These are phyloP conservation scores for Drosophila anomelani DNA, from an alignment of 2,888 invertebrate genomes.

Conservation along the genomic window DNA sequence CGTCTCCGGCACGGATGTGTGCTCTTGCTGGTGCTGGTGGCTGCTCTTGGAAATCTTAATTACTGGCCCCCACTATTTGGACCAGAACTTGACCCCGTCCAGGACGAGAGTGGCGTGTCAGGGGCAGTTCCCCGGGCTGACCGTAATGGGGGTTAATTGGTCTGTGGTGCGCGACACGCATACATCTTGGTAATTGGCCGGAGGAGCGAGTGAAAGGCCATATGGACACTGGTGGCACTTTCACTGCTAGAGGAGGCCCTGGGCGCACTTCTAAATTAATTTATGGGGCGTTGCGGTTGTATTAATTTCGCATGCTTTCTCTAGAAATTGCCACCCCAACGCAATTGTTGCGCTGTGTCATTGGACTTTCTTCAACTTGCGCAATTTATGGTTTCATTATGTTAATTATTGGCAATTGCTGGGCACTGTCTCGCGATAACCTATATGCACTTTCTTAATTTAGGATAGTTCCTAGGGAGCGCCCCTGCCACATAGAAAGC, in stretches of 20 bases:
- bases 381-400: constrained; percentile 77
- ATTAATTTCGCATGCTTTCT: constrained; percentile 54
- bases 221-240: constrained; percentile 54
- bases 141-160: constrained; percentile 82
- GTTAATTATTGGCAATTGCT: constrained; percentile 81
- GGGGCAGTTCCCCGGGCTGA: constrained; percentile 42
- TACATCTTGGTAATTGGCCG: constrained; percentile 83
- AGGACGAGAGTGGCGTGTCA: constrained; percentile 57
- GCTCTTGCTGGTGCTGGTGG: constrained; percentile 13
- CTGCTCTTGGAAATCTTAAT: constrained; percentile 72
- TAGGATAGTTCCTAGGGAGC: constrained; percentile 25
- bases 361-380: constrained; percentile 74
- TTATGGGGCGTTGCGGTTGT: constrained; percentile 73
- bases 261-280: constrained; percentile 75
- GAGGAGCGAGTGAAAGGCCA: constrained; percentile 71
- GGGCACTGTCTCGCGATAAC: constrained; percentile 24
- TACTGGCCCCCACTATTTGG: constrained; percentile 62
- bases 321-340: constrained; percentile 31
- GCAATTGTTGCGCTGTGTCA: constrained; percentile 59
- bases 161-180: constrained; percentile 82
- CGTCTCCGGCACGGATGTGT: constrained; percentile 68
- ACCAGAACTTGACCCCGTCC: constrained; percentile 74
- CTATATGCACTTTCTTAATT: constrained; percentile 40
- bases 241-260: constrained; percentile 10
- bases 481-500: neutral